A percentile compares a stretch with the other conserved stretches of the same genome.
phyloP scores from a whole-genome alignment of 1,140 invertebrate genomes.

The Latrodectus geometricus region DNA sequence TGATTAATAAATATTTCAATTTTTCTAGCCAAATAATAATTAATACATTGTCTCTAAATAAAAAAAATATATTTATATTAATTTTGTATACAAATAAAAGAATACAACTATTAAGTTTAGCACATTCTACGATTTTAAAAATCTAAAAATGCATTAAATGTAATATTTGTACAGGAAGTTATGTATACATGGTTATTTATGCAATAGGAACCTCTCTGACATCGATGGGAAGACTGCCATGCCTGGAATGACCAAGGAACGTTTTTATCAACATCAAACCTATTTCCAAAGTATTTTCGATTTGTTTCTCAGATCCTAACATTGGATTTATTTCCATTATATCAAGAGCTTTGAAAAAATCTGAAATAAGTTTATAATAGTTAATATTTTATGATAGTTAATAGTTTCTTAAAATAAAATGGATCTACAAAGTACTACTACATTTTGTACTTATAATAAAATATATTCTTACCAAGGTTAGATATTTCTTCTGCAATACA shows the following conservation, averaged over 20 bases:
- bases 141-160: too few relatives aligned
- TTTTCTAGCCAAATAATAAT: too few relatives aligned
- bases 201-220: conserved; percentile 22
- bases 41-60: too few relatives aligned
- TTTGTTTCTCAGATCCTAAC: conserved; percentile 73
- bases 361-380: conserved; percentile 5
- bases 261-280: conserved; percentile 64
- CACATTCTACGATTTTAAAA: too few relatives aligned
- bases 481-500: conserved; percentile 83
- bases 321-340: conserved; percentile 90
- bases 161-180: too few relatives aligned
- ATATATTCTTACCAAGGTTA: conserved; percentile 73
- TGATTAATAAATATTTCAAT: too few relatives aligned
- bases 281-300: conserved; percentile 64
- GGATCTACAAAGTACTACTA: too few relatives aligned
- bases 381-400: neutral
- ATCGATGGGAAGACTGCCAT: conserved; percentile 14
- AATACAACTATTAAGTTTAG: too few relatives aligned
- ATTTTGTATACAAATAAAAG: too few relatives aligned
- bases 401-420: neutral
- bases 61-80: too few relatives aligned
- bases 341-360: conserved; percentile 81
- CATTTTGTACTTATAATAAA: too few relatives aligned
- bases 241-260: conserved; percentile 64
- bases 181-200: too few relatives aligned